Percentiles rank a stretch among this genome's conserved stretches.
Conservation (phyloP, 2,888 invertebrate genomes). For the Brassicogethes aeneus region DNA sequence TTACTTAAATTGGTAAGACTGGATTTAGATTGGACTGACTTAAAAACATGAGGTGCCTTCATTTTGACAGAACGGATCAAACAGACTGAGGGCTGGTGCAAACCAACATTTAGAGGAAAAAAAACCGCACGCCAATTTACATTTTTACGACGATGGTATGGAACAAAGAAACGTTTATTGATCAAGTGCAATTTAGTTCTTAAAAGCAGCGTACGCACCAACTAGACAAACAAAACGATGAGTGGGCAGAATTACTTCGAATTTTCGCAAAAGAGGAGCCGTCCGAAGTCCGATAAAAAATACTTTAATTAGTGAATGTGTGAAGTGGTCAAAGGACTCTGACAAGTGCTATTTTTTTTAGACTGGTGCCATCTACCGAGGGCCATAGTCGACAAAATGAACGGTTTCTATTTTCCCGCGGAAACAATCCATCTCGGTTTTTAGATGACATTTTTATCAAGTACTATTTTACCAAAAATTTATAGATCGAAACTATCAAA, state of each 20-base stretch:
- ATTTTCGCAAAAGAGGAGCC: conserved; percentile 23
- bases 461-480: too few species aligned
- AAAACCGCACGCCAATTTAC: too few species aligned
- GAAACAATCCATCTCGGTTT: too few species aligned
- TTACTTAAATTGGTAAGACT: conserved; percentile 41
- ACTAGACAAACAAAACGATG: conserved; percentile 6
- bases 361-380: conserved; percentile 28
- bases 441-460: too few species aligned
- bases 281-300: conserved; percentile 30
- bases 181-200: conserved; percentile 31
- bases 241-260: conserved; percentile 28
- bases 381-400: neutral
- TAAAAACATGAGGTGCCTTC: conserved; percentile 39
- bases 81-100: conserved; percentile 40
- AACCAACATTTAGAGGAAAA: conserved; percentile 14
- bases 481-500: too few species aligned
- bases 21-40: conserved; percentile 41
- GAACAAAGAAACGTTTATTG: conserved; percentile 4
- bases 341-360: conserved; percentile 26
- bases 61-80: conserved; percentile 28
- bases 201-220: conserved; percentile 12
- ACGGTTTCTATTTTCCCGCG: too few species aligned
- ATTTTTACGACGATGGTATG: too few species aligned
- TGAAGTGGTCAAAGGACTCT: conserved; percentile 29
- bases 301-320: conserved; percentile 24